Base-by-base conservation (phyloP, 2,888 invertebrate genomes). In the Tinea trinotella region DNA sequence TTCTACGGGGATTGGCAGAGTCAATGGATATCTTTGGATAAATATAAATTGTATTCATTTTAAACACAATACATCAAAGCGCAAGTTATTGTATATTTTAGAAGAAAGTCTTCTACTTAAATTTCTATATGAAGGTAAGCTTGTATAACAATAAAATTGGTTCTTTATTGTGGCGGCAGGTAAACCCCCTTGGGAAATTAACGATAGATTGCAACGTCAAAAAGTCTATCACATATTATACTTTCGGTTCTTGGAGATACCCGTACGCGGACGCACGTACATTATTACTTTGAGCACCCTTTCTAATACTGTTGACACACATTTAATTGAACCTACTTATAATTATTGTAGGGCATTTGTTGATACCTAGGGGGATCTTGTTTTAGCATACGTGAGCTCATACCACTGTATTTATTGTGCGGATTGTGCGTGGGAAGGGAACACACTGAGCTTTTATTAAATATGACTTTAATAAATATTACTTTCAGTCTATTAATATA, bases 111-210 rank as follows among this genome's bases (percentile, higher is more conserved):
- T 40, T 40, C 46, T 17, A 46, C 46, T 30, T 19, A 46, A 46
- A 46, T 46, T 46, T 46, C 46, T 46, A 10, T 46, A 19, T 19
- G n/a, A 34, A 53, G 54, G 61, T 19, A 10, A 65, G 67, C 65
- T 62, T 68, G 64, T 65, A 69, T 73, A 76, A 76, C 74, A 76
- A 75, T 77, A 74, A 76, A 76, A 72, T 72, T 76, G 75, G 76
- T 79, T 75, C 76, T 80, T 79, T 75, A 79, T 77, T 76, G 76
- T 73, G 71, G 71, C 66, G 67, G 70, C 71, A 76, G 77, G 78
- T 76, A 64, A 69, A 62, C 66, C 83, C n/a, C 71, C 83, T 1
- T 44, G 82, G 83, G 83, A 82, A 83, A 83, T 83, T 82, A 82
- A 71, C 71, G 68, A 73, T 72, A 78, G 48, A 55, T 49, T 55